These are phyloP conservation scores for Bactericera cockerelli DNA, from an alignment of 1,140 invertebrate species.

Conservation along the genomic window DNA sequence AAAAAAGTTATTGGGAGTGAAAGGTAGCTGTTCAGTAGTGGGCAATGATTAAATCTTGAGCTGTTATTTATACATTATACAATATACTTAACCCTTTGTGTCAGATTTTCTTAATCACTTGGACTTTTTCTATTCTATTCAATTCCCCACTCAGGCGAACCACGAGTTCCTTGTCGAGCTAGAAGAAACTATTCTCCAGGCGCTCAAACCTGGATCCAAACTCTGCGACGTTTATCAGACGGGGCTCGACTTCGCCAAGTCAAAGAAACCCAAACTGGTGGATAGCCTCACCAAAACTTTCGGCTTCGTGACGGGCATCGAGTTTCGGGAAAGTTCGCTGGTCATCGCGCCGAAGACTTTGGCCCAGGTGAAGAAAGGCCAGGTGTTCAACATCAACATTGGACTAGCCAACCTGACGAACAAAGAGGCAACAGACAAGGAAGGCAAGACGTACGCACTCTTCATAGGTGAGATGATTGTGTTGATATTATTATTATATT, in stretches of 20 bases:
- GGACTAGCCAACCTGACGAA: conserved; percentile 83
- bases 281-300: conserved; percentile 90
- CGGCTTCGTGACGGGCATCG: conserved; percentile 89
- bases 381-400: conserved; percentile 94
- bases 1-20: too few relatives aligned
- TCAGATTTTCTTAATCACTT: too few relatives aligned
- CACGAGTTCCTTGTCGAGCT: conserved; percentile 85
- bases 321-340: conserved; percentile 90
- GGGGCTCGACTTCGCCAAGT: conserved; percentile 66
- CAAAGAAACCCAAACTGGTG: conserved; percentile 68
- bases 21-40: too few relatives aligned
- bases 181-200: conserved; percentile 83
- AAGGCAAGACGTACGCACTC: conserved; percentile 80
- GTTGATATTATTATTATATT: too few relatives aligned
- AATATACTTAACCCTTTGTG: too few relatives aligned
- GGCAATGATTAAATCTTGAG: too few relatives aligned
- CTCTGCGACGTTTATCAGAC: conserved; percentile 80
- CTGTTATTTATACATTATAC: too few relatives aligned
- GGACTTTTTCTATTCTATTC: too few relatives aligned
- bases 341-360: conserved; percentile 81
- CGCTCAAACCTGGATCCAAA: conserved; percentile 65
- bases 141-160: conserved; percentile 44
- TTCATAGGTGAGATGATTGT: conserved; percentile 95
- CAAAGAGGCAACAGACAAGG: conserved; percentile 62
- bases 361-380: conserved; percentile 70